Conservation (phyloP, 1,140 invertebrate genomes). For the Dryas iulia region DNA sequence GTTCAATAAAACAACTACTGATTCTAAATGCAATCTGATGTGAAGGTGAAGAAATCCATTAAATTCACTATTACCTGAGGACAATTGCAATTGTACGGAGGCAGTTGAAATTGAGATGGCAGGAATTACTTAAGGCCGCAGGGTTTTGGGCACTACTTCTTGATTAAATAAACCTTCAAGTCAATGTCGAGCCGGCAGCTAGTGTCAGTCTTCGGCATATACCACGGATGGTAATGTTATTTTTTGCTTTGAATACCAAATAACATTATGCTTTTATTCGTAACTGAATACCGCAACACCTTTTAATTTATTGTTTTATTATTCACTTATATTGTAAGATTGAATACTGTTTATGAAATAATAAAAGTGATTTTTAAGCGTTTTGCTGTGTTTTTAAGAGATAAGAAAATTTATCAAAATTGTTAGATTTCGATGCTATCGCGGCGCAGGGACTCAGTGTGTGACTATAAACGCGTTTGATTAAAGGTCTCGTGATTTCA, state of each 20-base stretch:
- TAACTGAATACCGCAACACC: slow-evolving; percentile 26
- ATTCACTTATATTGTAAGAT: slow-evolving; percentile 4
- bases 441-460: no score
- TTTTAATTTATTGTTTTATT: slow-evolving; percentile 22
- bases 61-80: slow-evolving; percentile 68
- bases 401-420: no score
- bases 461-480: no score
- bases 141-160: slow-evolving; percentile 47
- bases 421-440: no score
- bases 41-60: slow-evolving; percentile 67
- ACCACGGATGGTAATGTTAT: slow-evolving; percentile 39
- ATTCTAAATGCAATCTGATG: slow-evolving; percentile 40
- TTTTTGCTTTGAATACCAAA: slow-evolving; percentile 33
- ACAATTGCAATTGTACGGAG: slow-evolving; percentile 64
- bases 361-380: not conserved
- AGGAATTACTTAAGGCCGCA: slow-evolving; percentile 51
- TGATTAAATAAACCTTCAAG: slow-evolving; percentile 78
- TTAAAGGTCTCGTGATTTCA: no score
- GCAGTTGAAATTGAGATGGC: slow-evolving; percentile 71
- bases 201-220: slow-evolving; percentile 58
- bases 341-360: not conserved
- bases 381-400: no score
- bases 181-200: slow-evolving; percentile 57
- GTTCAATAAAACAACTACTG: slow-evolving; percentile 54
- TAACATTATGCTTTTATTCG: slow-evolving; percentile 30